Evolutionary conservation across 2,797 vertebrate species (phyloP).

Genomic region (Carcharodon carcharias): DNA sequence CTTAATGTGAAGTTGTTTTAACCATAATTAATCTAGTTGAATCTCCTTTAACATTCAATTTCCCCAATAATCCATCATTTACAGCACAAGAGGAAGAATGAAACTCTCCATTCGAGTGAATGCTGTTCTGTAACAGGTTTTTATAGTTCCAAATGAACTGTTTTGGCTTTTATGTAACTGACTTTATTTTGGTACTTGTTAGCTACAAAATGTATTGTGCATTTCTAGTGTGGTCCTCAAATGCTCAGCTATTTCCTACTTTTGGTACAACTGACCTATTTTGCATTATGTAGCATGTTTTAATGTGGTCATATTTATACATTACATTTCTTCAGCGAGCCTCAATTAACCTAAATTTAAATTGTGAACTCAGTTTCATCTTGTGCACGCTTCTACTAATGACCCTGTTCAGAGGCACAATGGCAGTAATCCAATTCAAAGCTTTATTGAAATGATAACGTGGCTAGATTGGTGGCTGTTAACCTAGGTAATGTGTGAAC

Average conservation of each 20-base stretch:
- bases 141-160: neutral
- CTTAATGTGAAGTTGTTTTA: neutral
- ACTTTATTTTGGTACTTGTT: neutral
- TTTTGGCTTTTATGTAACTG: neutral
- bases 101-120: neutral
- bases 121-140: neutral
- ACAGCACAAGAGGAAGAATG: neutral
- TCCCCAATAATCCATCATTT: neutral
- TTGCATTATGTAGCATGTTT: neutral
- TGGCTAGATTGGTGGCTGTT: neutral
- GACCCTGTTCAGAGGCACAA: neutral
- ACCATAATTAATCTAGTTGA: neutral
- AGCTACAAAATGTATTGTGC: neutral
- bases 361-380: neutral
- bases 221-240: neutral
- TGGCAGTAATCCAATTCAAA: neutral
- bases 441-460: slow-evolving; percentile 1
- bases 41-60: neutral
- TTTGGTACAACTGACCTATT: neutral
- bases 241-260: neutral
- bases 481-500: neutral
- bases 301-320: too few species aligned
- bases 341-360: neutral
- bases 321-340: neutral
- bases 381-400: neutral